Evolutionary conservation across 2,888 invertebrate species (phyloP), one percentile per base, ranked within the genome.

Genomic region (Clunio marinus): DNA sequence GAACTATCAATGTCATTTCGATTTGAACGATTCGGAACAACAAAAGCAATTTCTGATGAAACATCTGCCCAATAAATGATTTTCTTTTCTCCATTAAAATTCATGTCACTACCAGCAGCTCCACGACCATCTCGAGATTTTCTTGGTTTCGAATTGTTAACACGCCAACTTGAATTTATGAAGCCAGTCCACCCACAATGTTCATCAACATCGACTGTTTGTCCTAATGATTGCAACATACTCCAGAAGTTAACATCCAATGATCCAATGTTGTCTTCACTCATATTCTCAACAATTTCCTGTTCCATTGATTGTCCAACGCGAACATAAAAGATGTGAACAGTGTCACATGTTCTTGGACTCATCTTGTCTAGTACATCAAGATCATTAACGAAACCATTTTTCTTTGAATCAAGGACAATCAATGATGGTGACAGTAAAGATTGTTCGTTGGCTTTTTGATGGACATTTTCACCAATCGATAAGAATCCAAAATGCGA

Each of bases 171-270:
- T n/a, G 89, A 90, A 66, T 86, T 83, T 67, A 89, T 83, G 77
- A 93, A 91, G 0, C 97, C 97, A 24, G 95, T 91, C 97, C 97
- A 98, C 28, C 95, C 96, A 46, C 93, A 89, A 81, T 96, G 96
- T 20, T 86, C 86, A 46, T 85, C 82, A 25, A 96, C 88, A 71
- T 86, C 86, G 10, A 96, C 93, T 0, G 94, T 88, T 85, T 90
- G 90, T 10, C 98, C 98, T 37, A 99, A 81, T 0, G 93, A 88
- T 74, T 82, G 81, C 60, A 86, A 75, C 76, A 86, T 85, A 73
- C 84, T 83, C 69, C 82, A 78, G 72, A 86, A 86, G 73, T 84
- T 82, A 1, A 79, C 75, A 71, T 82, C 80, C 13, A 82, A 77
- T 22, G 76, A 71, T 5, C 74, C 74, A 1, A 75, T 69, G 70